Percentiles rank a stretch among this genome's conserved stretches.
Evolutionary conservation across 2,888 invertebrate species (phyloP).

Genomic region (Ferdinandea cuprea): DNA sequence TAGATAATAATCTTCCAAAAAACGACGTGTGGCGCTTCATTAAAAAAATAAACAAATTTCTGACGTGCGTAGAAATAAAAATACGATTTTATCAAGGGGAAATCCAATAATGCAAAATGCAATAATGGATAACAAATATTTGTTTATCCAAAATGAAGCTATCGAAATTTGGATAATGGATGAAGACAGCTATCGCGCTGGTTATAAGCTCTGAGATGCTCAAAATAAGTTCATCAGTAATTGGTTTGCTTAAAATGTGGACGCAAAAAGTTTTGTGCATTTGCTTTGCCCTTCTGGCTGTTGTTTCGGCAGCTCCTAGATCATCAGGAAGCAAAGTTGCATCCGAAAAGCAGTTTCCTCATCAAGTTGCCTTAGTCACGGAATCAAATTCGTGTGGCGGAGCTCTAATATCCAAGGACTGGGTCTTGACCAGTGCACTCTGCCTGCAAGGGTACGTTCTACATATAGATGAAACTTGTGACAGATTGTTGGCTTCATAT

Average conservation of each 20-base stretch:
- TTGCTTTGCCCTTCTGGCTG: not conserved
- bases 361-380: constrained; percentile 66
- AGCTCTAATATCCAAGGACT: constrained; percentile 57
- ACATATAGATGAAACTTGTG: too few relatives aligned
- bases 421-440: constrained; percentile 69
- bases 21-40: not conserved
- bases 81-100: not conserved
- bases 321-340: constrained; percentile 62
- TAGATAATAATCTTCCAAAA: not conserved
- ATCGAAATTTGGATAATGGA: not conserved
- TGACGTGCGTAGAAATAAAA: constrained; percentile 15
- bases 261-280: not conserved
- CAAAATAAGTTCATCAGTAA: constrained; percentile 13
- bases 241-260: constrained; percentile 10
- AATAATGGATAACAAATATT: too few relatives aligned
- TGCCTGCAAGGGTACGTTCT: constrained; percentile 70
- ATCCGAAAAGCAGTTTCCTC: constrained; percentile 52
- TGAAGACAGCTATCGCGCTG: too few relatives aligned
- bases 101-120: too few relatives aligned
- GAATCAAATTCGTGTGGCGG: constrained; percentile 69
- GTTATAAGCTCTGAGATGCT: constrained; percentile 7
- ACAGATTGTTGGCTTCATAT: not conserved
- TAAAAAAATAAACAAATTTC: not conserved
- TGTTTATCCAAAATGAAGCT: not conserved
- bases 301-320: not conserved